phyloP scores from a whole-genome alignment of 2,888 invertebrate genomes.

The Drosophila longiperda region DNA sequence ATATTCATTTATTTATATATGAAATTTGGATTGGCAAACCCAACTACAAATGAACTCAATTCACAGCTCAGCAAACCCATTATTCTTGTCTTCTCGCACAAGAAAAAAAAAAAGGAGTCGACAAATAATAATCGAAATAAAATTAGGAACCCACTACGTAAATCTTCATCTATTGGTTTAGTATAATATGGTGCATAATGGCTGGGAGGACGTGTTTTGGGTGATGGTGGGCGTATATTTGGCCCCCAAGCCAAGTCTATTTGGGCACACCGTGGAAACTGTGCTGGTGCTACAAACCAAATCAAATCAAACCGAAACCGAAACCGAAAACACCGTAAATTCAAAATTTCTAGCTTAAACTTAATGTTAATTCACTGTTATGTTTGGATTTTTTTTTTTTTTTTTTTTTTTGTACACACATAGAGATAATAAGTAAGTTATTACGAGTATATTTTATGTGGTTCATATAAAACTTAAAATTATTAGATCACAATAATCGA shows the following conservation, averaged over 20 bases:
- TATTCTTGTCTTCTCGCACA: conserved; percentile 8
- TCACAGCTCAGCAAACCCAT: conserved; percentile 20
- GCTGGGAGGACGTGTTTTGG: conserved; percentile 14
- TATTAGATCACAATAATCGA: conserved; percentile 63
- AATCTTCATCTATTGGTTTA: conserved; percentile 19
- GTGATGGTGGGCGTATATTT: conserved; percentile 2
- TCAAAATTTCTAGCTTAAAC: conserved; percentile 53
- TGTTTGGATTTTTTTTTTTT: neutral
- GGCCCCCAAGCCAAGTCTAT: conserved; percentile 15
- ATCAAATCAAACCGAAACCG: conserved; percentile 57
- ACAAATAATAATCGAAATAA: neutral
- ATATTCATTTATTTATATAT: neutral
- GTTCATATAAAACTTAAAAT: conserved; percentile 51
- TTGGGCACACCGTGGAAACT: conserved; percentile 14
- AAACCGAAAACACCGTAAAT: conserved; percentile 60
- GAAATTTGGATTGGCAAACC: neutral
- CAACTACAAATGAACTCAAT: conserved; percentile 43
- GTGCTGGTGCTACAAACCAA: conserved; percentile 55
- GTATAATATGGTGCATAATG: conserved; percentile 40
- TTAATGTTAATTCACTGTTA: conserved; percentile 32
- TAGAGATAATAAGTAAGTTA: conserved; percentile 44
- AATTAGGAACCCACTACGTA: conserved; percentile 13
- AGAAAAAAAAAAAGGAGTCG: neutral
- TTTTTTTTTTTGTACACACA: conserved; percentile 23
- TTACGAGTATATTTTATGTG: conserved; percentile 26